Evolutionary conservation across 2,888 invertebrate species (phyloP), one percentile per base, ranked within the genome.

Genomic region (Drosophila demipolita): DNA sequence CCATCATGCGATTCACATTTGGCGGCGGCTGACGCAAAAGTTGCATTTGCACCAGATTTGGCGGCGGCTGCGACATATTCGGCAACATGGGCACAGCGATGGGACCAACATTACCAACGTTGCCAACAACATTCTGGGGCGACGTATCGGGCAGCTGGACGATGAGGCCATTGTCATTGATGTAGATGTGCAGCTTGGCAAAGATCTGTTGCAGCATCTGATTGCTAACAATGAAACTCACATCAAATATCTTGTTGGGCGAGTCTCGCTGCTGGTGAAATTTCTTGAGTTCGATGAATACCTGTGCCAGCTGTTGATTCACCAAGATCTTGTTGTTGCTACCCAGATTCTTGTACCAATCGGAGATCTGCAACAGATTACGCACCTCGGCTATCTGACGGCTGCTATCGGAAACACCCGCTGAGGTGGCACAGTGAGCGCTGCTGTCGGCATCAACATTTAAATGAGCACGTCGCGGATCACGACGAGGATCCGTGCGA

Each of bases 291-390:
- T 94, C 94, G 77, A 94, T 94, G 9, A 95, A 95, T 15, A 95
- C 94, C 33, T 94, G 93, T 1, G 95, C 95, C 85, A 96, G 91
- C 90, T 96, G 94, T 86, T 96, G 95, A 89, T 96, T 96, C 0
- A 96, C 94, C 92, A 95, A 94, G 80, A 96, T 94, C 93, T 96
- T 96, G 90, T 95, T 95, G 76, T 95, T 96, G 64, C 95, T 95
- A 82, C 96, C 96, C 54, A 96, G 93, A 73, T 95, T 95, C 90
- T 95, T 95, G 89, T 96, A 96, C 94, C 96, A 96, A 65, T 94
- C 94, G 0, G 96, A 96, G 87, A 94, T 95, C 92, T 96, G 96
- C 60, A 96, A 91, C 78, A 96, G 92, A 72, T 94, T 94, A 91
- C 96, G 95, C 71, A 95, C 94, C 90, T 96, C 94, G 68, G 94